Conservation (phyloP, 2,113 vertebrate species). For the Poecilia latipinna region DNA sequence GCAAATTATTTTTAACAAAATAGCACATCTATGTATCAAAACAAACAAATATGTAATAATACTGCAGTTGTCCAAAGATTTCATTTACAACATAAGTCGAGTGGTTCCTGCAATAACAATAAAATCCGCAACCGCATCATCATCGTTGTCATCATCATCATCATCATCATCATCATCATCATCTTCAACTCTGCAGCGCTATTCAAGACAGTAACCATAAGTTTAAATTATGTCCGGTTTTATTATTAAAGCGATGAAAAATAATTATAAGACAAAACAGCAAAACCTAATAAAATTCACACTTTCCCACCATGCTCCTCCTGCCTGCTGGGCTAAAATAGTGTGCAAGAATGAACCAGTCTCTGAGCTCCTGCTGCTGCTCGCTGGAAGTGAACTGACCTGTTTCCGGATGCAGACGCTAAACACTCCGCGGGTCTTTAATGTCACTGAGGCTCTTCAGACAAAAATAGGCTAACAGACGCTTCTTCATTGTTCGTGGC, state of each 20-base stretch:
- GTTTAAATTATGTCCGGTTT: constrained; percentile 10
- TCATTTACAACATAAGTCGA: constrained; percentile 61
- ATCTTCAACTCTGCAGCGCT: constrained; percentile 23
- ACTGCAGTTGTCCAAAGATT: constrained; percentile 63
- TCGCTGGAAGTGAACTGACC: constrained; percentile 28
- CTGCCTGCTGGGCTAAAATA: constrained; percentile 5
- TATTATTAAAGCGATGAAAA: background rate
- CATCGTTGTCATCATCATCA: constrained; percentile 56
- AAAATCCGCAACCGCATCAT: constrained; percentile 66
- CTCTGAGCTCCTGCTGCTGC: constrained; percentile 16
- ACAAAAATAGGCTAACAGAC: background rate
- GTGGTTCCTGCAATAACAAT: constrained; percentile 65
- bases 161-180: constrained; percentile 59
- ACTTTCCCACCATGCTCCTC: background rate
- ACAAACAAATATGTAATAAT: constrained; percentile 60
- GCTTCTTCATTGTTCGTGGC: constrained; percentile 11
- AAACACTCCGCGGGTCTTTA: background rate
- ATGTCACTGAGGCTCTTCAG: background rate
- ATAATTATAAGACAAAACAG: background rate
- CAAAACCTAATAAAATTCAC: background rate
- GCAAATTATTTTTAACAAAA: constrained; percentile 84
- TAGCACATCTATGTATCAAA: constrained; percentile 72
- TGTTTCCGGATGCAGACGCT: constrained; percentile 1
- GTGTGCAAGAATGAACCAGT: background rate
- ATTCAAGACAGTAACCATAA: background rate